phyloP scores from a whole-genome alignment of 2,888 invertebrate genomes.

The Cinara cedri region DNA sequence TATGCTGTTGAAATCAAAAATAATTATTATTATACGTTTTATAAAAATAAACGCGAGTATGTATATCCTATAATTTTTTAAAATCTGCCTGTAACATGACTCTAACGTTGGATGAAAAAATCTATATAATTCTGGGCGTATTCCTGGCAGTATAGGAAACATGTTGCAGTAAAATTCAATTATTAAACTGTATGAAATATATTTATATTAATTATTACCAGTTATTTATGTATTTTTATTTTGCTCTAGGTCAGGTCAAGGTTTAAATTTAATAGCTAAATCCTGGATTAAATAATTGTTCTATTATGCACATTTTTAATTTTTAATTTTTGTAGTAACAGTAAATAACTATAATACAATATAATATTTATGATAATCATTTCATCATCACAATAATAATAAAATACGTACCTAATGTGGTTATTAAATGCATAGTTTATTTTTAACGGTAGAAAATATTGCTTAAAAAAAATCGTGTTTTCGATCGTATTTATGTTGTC shows the following conservation, averaged over 20 bases:
- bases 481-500: too few species aligned
- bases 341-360: too few species aligned
- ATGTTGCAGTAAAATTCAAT: neutral
- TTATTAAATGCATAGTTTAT: too few species aligned
- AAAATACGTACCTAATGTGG: too few species aligned
- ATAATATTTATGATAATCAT: neutral
- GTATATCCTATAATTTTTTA: neutral
- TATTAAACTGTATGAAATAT: neutral
- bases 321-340: neutral
- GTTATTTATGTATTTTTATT: neutral
- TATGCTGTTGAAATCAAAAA: constrained; percentile 12
- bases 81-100: neutral
- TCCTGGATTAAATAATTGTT: neutral
- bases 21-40: neutral
- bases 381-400: too few species aligned
- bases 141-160: neutral
- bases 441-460: too few species aligned
- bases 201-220: neutral
- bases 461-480: too few species aligned
- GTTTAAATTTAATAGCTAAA: neutral
- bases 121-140: neutral
- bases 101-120: neutral
- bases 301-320: neutral
- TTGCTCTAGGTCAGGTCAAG: constrained; percentile 27
- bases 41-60: neutral